A percentile compares a stretch with the other conserved stretches of the same genome.
phyloP scores from a whole-genome alignment of 1,140 invertebrate species.

The Hypothenemus hampei region DNA sequence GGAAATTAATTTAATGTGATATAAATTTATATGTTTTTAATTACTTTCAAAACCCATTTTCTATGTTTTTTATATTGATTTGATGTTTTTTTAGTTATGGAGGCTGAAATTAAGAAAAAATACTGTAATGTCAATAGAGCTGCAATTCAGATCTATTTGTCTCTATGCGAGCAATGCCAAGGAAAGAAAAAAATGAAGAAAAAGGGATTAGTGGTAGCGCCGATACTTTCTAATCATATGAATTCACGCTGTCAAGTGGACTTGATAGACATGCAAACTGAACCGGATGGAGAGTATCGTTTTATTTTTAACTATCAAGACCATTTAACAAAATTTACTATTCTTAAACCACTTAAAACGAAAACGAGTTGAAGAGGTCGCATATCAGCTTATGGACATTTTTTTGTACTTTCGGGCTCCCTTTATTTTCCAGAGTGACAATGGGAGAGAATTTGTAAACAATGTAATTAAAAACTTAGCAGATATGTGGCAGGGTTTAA shows the following conservation, averaged over 20 bases:
- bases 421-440: slow-evolving; percentile 40
- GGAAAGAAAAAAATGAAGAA: neutral
- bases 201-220: neutral
- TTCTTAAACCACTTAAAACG: slow-evolving; percentile 1
- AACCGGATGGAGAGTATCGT: neutral
- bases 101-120: too few relatives aligned
- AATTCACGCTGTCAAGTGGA: neutral
- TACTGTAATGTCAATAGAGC: too few relatives aligned
- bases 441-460: slow-evolving; percentile 41
- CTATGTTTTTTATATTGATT: too few relatives aligned
- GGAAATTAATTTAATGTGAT: too few relatives aligned
- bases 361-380: slow-evolving; percentile 9
- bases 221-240: neutral
- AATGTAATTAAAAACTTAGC: slow-evolving; percentile 37
- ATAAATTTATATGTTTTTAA: too few relatives aligned
- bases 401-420: slow-evolving; percentile 41
- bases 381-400: slow-evolving; percentile 31
- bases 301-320: slow-evolving; percentile 19
- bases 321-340: slow-evolving; percentile 14
- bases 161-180: neutral
- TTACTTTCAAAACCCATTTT: too few relatives aligned
- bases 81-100: too few relatives aligned
- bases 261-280: slow-evolving; percentile 3
- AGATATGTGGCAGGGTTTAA: slow-evolving; percentile 43
- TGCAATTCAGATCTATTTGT: too few relatives aligned